Base-by-base conservation (phyloP, 2,797 vertebrate species). In the Knipowitschia caucasica region DNA sequence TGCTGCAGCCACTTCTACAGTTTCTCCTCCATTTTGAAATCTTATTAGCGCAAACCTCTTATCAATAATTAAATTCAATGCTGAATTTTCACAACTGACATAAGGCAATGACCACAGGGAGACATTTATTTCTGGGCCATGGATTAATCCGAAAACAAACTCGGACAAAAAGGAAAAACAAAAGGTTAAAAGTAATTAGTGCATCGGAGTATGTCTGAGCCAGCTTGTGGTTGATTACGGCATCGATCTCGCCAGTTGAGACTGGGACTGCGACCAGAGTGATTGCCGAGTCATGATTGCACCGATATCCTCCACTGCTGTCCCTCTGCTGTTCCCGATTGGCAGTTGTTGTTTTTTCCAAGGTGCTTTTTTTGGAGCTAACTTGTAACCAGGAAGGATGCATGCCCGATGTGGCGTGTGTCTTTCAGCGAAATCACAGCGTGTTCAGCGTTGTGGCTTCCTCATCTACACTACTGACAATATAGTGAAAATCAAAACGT, bases 161-260 rank as follows among this genome's bases (percentile, higher is more conserved):
- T 26, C 12, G 59, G 4, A 46, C 26, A 61, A 62, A 23, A 59
- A 50, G 64, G 55, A 53, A 20, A 61, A 76, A 58, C 34, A 65
- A 60, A 75, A 64, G 55, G 58, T 67, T 52, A 68, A 70, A 77
- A 64, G 47, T 77, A 78, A 80, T 84, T 75, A 69, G 62, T 60
- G 57, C 50, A 35, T 62, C 35, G 39, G 47, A 62, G 62, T 62
- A 50, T 54, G 59, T 75, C 56, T 43, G 44, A 53, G 50, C 45
- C 15, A 14, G 17, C 61, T 72, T 64, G 39, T 45, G 43, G 56
- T 56, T 65, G 65, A 80, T 71, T 53, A 40, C 60, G 23, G 46
- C 49, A 78, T 78, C 58, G 71, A 79, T 77, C 59, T 4, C 34
- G 33, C 8, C 44, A 75, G 66, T 70, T 67, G 49, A 56, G 56